Conservation (phyloP, 2,888 invertebrate genomes). For the Esperia sulphurella region DNA sequence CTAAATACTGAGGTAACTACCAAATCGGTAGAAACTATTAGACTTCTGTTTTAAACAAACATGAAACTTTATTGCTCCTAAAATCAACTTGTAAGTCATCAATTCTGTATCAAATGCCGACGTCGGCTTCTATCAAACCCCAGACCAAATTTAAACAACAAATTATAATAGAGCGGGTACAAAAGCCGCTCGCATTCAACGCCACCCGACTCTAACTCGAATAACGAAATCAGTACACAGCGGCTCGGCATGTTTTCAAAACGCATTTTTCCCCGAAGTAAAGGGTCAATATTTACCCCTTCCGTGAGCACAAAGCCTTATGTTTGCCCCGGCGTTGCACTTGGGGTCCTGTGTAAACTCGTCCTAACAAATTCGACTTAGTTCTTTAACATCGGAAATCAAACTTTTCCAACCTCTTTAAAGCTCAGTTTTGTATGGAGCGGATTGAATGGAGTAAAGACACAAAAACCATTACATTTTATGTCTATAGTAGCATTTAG, state of each 20-base stretch:
- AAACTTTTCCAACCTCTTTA: constrained; percentile 32
- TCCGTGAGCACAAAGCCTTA: constrained; percentile 72
- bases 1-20: no score
- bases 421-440: constrained; percentile 28
- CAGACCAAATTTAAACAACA: constrained; percentile 37
- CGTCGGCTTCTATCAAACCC: constrained; percentile 23
- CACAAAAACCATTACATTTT: constrained; percentile 64
- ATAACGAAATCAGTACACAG: constrained; percentile 74
- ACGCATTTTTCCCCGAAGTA: constrained; percentile 76
- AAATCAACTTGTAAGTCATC: constrained; percentile 53
- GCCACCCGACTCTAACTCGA: constrained; percentile 58
- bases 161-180: constrained; percentile 37
- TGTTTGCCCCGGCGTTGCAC: constrained; percentile 75
- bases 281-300: constrained; percentile 71
- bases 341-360: constrained; percentile 75
- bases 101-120: constrained; percentile 33
- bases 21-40: constrained; percentile 19
- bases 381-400: constrained; percentile 15
- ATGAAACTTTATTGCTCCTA: constrained; percentile 45
- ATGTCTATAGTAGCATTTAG: constrained; percentile 73
- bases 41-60: constrained; percentile 53
- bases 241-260: constrained; percentile 59
- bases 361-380: constrained; percentile 63
- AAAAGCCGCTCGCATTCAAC: constrained; percentile 44
- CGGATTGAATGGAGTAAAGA: constrained; percentile 32